phyloP scores from a whole-genome alignment of 2,888 invertebrate species.

The Hipparchia semele region DNA sequence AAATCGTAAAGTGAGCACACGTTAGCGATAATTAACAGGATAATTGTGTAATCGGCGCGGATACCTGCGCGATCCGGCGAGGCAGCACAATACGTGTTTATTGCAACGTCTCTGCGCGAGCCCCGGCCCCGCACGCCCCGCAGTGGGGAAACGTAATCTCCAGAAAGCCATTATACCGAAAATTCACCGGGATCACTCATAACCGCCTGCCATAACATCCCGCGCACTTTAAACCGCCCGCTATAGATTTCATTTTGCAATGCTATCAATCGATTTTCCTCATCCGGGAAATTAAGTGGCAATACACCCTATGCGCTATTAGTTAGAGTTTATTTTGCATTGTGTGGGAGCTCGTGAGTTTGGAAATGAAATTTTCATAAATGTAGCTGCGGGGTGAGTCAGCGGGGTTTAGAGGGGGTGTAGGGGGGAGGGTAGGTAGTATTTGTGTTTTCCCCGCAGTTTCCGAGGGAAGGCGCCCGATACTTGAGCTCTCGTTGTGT shows the following conservation, averaged over 20 bases:
- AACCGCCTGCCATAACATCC: slow-evolving; percentile 48
- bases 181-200: slow-evolving; percentile 69
- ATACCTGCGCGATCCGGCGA: slow-evolving; percentile 43
- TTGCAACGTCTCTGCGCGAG: slow-evolving; percentile 61
- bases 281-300: slow-evolving; percentile 61
- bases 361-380: slow-evolving; percentile 82
- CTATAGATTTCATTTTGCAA: slow-evolving; percentile 62
- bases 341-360: slow-evolving; percentile 55
- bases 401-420: slow-evolving; percentile 42
- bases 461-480: slow-evolving; percentile 60
- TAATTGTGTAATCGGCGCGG: neutral
- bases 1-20: neutral
- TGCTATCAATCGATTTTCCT: slow-evolving; percentile 54
- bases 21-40: neutral
- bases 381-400: slow-evolving; percentile 54
- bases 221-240: slow-evolving; percentile 55
- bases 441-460: slow-evolving; percentile 72
- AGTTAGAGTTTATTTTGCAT: slow-evolving; percentile 72
- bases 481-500: slow-evolving; percentile 62
- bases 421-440: slow-evolving; percentile 47
- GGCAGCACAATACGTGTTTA: slow-evolving; percentile 78
- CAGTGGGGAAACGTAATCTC: slow-evolving; percentile 79
- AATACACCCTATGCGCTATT: slow-evolving; percentile 63
- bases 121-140: slow-evolving; percentile 44
- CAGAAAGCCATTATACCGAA: slow-evolving; percentile 76